These are phyloP conservation scores for Eulithis testata DNA, from an alignment of 2,888 invertebrate genomes.

Conservation along the genomic window DNA sequence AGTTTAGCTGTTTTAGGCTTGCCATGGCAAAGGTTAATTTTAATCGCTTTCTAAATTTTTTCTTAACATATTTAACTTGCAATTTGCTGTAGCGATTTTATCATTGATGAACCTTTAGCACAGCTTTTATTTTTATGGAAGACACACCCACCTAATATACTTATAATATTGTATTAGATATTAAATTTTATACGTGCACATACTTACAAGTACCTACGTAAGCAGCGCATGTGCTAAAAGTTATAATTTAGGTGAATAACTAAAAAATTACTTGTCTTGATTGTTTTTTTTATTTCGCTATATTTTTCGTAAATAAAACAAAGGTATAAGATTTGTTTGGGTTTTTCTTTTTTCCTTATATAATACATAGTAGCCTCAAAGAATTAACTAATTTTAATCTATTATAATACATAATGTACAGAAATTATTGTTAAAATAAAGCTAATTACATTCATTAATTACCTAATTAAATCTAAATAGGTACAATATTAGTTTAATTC, in stretches of 20 bases:
- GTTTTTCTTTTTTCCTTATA: conserved; percentile 55
- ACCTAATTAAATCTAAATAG: conserved; percentile 42
- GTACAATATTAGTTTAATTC: conserved; percentile 46
- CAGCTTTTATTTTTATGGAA: background rate
- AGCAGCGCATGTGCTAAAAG: too few relatives aligned
- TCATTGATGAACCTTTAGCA: background rate
- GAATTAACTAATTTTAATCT: conserved; percentile 53
- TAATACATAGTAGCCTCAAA: conserved; percentile 68
- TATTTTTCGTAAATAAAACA: conserved; percentile 52
- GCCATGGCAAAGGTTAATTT: conserved; percentile 40
- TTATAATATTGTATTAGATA: too few relatives aligned
- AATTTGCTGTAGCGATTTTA: conserved; percentile 10
- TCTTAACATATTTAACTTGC: conserved; percentile 17
- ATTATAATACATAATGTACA: conserved; percentile 67
- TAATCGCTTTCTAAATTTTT: conserved; percentile 37
- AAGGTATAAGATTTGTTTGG: conserved; percentile 47
- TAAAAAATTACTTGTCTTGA: too few relatives aligned
- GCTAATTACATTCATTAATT: conserved; percentile 36
- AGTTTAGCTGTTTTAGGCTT: conserved; percentile 32
- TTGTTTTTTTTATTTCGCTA: too few relatives aligned
- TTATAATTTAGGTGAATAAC: too few relatives aligned
- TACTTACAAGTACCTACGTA: too few relatives aligned
- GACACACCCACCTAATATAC: too few relatives aligned
- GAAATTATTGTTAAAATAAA: conserved; percentile 49
- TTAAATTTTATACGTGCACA: too few relatives aligned